These are phyloP conservation scores for Anas georgica DNA, from an alignment of 2,797 vertebrate genomes.

Conservation along the genomic window DNA sequence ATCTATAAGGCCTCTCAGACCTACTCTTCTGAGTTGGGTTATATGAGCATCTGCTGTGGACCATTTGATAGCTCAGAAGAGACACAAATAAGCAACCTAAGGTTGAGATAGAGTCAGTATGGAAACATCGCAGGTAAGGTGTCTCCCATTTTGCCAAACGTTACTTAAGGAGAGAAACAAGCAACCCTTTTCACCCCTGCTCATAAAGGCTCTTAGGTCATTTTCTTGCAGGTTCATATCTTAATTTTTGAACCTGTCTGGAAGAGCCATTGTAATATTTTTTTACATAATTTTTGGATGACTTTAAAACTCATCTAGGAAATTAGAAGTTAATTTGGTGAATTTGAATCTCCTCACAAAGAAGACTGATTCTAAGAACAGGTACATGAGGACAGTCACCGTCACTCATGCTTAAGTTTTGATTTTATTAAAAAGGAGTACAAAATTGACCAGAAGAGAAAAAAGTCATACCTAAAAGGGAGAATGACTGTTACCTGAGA, in stretches of 20 bases:
- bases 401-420: background rate
- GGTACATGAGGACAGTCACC: background rate
- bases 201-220: background rate
- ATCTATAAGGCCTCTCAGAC: background rate
- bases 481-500: background rate
- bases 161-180: background rate
- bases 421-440: background rate
- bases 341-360: background rate
- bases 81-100: background rate
- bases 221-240: background rate
- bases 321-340: background rate
- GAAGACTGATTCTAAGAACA: background rate
- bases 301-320: background rate
- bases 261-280: background rate
- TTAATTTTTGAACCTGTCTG: background rate
- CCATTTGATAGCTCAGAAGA: background rate
- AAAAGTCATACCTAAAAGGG: background rate
- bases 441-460: background rate
- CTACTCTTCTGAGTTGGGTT: background rate
- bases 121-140: background rate
- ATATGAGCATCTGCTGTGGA: background rate
- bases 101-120: background rate
- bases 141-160: background rate
- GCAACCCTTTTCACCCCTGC: background rate
- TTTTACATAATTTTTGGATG: background rate